These are phyloP conservation scores for Apocheima hispidaria DNA, from an alignment of 2,888 invertebrate genomes.

Conservation along the genomic window DNA sequence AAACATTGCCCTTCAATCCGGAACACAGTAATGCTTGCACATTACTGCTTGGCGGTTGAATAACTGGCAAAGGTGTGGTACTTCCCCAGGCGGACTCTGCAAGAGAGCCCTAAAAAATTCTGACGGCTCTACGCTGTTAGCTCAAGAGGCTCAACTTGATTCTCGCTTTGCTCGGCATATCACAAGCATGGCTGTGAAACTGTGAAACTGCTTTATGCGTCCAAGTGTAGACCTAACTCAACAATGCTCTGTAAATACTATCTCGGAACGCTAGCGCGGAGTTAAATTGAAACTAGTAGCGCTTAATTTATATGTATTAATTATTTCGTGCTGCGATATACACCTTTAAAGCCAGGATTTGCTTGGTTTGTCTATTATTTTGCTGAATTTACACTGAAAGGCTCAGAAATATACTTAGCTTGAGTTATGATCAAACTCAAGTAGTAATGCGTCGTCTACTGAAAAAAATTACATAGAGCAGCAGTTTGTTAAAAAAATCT, in stretches of 20 bases:
- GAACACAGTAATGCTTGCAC: too few relatives aligned
- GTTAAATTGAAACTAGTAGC: conserved; percentile 40
- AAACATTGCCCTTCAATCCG: too few relatives aligned
- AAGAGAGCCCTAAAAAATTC: too few relatives aligned
- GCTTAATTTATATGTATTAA: conserved; percentile 43
- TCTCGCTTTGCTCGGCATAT: too few relatives aligned
- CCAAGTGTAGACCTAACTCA: conserved; percentile 37
- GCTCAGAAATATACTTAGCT: neutral
- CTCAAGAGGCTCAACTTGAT: too few relatives aligned
- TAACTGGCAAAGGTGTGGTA: too few relatives aligned
- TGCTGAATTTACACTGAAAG: neutral
- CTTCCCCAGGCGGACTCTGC: too few relatives aligned
- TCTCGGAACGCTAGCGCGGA: conserved; percentile 8
- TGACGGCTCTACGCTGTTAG: too few relatives aligned
- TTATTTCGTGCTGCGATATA: conserved; percentile 35
- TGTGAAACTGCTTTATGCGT: neutral
- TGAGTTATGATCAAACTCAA: conserved; percentile 6
- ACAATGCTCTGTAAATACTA: conserved; percentile 25
- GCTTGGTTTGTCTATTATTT: neutral
- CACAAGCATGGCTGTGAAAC: neutral
- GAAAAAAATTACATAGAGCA: neutral
- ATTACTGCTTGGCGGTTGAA: too few relatives aligned
- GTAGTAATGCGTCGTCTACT: neutral
- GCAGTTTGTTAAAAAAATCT: too few relatives aligned
- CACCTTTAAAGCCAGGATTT: conserved; percentile 25